These are phyloP conservation scores for Stramonita haemastoma DNA, from an alignment of 2,888 invertebrate species.

Conservation along the genomic window DNA sequence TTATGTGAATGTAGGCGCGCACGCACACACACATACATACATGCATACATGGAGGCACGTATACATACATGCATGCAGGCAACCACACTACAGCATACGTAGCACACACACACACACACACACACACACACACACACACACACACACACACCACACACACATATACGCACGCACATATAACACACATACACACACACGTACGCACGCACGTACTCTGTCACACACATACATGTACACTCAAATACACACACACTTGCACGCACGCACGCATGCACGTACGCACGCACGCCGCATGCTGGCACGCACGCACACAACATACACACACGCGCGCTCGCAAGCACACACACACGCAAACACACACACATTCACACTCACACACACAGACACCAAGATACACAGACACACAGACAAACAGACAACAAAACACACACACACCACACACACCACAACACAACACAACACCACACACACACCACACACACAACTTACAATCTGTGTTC, in stretches of 20 bases:
- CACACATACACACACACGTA: background rate
- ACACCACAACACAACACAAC: background rate
- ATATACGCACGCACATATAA: too few species aligned
- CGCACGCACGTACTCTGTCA: background rate
- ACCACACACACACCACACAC: background rate
- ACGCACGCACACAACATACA: background rate
- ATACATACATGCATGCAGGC: background rate
- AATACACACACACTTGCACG: background rate
- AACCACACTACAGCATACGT: too few species aligned
- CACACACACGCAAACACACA: background rate
- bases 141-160: too few species aligned
- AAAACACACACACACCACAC: background rate
- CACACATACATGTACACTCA: background rate
- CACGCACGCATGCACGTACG: background rate
- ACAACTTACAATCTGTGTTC: conserved; percentile 29
- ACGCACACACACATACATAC: background rate
- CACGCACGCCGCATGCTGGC: too few species aligned
- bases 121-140: background rate
- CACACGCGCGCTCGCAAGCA: background rate
- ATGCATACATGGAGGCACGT: background rate
- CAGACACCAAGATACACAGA: background rate
- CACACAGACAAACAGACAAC: background rate
- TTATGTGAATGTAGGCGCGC: background rate
- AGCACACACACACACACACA: background rate
- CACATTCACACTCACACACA: background rate